Conservation (phyloP, 2,888 invertebrate species). For the Cynaeus angustus region DNA sequence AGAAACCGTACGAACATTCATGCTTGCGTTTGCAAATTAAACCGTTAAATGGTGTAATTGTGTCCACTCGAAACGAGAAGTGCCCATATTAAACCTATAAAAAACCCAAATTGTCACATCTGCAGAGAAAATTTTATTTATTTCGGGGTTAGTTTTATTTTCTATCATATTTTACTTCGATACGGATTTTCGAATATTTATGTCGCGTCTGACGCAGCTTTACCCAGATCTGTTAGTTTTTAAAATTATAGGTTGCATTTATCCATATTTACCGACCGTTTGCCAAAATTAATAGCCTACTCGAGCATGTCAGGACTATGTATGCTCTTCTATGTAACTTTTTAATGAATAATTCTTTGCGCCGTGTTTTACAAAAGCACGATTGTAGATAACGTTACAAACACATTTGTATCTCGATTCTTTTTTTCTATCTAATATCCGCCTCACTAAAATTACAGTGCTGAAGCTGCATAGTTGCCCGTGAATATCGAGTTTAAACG, state of each 20-base stretch:
- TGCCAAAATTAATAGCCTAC: slow-evolving; percentile 32
- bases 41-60: slow-evolving; percentile 49
- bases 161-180: slow-evolving; percentile 43
- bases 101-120: slow-evolving; percentile 51
- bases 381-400: slow-evolving; percentile 13
- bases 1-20: slow-evolving; percentile 42
- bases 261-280: slow-evolving; percentile 19
- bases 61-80: slow-evolving; percentile 50
- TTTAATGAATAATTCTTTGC: slow-evolving; percentile 29
- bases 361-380: background rate
- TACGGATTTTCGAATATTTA: slow-evolving; percentile 42
- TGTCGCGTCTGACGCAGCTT: slow-evolving; percentile 29
- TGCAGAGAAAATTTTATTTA: slow-evolving; percentile 50
- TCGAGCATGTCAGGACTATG: slow-evolving; percentile 22
- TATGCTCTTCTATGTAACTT: slow-evolving; percentile 24
- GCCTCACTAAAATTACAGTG: background rate
- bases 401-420: slow-evolving; percentile 19
- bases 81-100: slow-evolving; percentile 50
- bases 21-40: slow-evolving; percentile 49
- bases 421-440: slow-evolving; percentile 18
- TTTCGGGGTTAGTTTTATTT: slow-evolving; percentile 44
- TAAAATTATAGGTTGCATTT: slow-evolving; percentile 36
- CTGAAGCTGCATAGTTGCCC: background rate
- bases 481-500: slow-evolving; percentile 9
- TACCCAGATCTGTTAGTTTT: slow-evolving; percentile 32